Evolutionary conservation across 2,113 vertebrate genomes (phyloP).

Genomic region (Corydoras maculifer): DNA sequence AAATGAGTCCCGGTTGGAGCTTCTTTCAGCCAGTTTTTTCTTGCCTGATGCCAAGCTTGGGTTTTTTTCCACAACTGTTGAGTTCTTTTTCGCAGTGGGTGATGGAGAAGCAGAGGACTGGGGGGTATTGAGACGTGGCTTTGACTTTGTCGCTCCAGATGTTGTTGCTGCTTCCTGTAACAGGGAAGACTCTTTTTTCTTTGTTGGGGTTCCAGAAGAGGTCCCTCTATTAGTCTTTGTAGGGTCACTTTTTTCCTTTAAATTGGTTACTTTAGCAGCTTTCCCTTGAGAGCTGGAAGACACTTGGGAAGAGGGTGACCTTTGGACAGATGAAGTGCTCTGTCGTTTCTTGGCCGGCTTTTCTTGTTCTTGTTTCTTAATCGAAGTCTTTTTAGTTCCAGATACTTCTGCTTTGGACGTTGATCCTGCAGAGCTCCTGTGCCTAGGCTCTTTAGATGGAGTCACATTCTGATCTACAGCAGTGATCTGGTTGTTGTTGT

Average conservation of each 20-base stretch:
- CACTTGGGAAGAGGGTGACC: conserved; percentile 60
- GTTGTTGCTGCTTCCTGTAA: conserved; percentile 49
- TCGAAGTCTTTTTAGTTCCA: conserved; percentile 57
- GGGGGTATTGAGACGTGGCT: conserved; percentile 64
- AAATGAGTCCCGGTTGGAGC: conserved; percentile 77
- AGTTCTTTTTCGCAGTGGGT: conserved; percentile 64
- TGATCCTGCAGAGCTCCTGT: conserved; percentile 56
- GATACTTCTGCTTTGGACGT: conserved; percentile 62
- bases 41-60: conserved; percentile 53
- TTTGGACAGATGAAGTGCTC: conserved; percentile 62
- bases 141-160: conserved; percentile 59
- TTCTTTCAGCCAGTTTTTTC: conserved; percentile 75
- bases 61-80: conserved; percentile 56
- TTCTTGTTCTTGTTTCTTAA: conserved; percentile 71
- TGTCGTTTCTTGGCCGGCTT: conserved; percentile 75
- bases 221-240: conserved; percentile 67
- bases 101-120: conserved; percentile 65
- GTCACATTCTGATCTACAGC: conserved; percentile 83
- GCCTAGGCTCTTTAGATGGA: conserved; percentile 78
- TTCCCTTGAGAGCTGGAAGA: conserved; percentile 68
- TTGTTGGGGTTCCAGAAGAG: conserved; percentile 65
- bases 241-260: conserved; percentile 65
- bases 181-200: conserved; percentile 65
- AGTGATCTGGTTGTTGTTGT: conserved; percentile 89
- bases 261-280: conserved; percentile 58